Base-by-base conservation (phyloP, 2,113 vertebrate genomes). In the Pseudopodoces humilis region DNA sequence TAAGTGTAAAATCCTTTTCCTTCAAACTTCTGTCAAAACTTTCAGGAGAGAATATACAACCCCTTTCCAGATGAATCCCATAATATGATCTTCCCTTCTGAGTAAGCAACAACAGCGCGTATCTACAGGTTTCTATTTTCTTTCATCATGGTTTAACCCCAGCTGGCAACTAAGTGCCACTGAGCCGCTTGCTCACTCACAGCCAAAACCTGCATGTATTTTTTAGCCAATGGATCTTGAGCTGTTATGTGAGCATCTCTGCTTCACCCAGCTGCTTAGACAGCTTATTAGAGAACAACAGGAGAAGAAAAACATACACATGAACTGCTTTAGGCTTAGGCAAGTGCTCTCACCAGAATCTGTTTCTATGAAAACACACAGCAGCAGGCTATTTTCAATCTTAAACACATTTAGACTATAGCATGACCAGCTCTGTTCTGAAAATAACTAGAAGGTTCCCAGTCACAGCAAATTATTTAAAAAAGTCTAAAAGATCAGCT, bases 161-260 rank as follows among this genome's bases (percentile, higher is more conserved):
- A 50, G 27, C 19, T 16, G 7, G 27, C 16, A 80, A 37, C 9
- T 25, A 55, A 37, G 27, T 0, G 1, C 19, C 21, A 60, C 59
- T 27, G 21, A 46, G 21, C 15, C 1, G 3, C 31, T 62, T 0
- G 0, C 25, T 74, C 55, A 20, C 13, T 74, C 47, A 27, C 55
- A 62, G 35, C 23, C 55, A 43, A 81, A 69, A 63, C 13, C 11
- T 2, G 3, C 11, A 56, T 0, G 0, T 25, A 14, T 86, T 41
- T 72, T 81, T 35, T 35, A 81, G 47, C 6, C 20, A 74, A 11
- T 1, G 6, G 46, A 53, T 91, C 50, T 70, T 77, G 25, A 83
- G 43, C 18, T 84, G 27, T 78, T 76, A 58, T 0, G 1, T 7
- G 22, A 78, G 22, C 7, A 6, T 31, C 69, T 59, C 39, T 70